Conservation (phyloP, 2,888 invertebrate species). For the Polydesmus complanatus region DNA sequence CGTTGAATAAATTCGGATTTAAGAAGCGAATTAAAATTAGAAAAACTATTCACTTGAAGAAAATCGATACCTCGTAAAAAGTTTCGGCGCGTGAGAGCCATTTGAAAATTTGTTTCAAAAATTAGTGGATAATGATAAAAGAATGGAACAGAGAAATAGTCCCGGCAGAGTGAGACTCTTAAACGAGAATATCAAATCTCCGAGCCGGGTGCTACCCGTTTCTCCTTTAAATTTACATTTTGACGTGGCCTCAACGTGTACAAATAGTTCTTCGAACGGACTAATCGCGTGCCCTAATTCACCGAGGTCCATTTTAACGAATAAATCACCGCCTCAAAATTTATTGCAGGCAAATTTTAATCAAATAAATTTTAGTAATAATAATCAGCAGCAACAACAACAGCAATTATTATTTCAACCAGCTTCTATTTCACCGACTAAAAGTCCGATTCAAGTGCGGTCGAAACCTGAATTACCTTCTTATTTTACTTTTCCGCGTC, state of each 20-base stretch:
- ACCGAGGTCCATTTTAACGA: background rate
- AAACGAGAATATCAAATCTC: too few relatives aligned
- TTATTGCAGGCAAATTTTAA: background rate
- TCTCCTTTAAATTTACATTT: too few relatives aligned
- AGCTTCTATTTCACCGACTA: constrained; percentile 3
- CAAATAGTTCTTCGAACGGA: background rate
- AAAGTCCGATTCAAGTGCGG: constrained; percentile 15
- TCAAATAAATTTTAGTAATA: background rate
- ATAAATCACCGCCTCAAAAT: background rate
- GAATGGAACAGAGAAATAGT: background rate
- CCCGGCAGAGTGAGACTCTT: too few relatives aligned
- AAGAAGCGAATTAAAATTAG: too few relatives aligned
- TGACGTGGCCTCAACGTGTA: too few relatives aligned
- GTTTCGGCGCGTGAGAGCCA: too few relatives aligned
- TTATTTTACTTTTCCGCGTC: constrained; percentile 17
- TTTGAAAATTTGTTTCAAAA: too few relatives aligned
- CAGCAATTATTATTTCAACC: too few relatives aligned
- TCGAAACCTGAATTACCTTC: constrained; percentile 15
- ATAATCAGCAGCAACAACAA: background rate
- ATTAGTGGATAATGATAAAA: background rate
- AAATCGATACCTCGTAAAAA: too few relatives aligned
- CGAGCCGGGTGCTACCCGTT: too few relatives aligned
- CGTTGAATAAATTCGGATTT: too few relatives aligned
- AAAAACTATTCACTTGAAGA: too few relatives aligned
- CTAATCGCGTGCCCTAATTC: background rate